A percentile compares a stretch with the other conserved stretches of the same genome.
Conservation (phyloP, 92 coral and sea anemone species). For the Muricea muricata region DNA sequence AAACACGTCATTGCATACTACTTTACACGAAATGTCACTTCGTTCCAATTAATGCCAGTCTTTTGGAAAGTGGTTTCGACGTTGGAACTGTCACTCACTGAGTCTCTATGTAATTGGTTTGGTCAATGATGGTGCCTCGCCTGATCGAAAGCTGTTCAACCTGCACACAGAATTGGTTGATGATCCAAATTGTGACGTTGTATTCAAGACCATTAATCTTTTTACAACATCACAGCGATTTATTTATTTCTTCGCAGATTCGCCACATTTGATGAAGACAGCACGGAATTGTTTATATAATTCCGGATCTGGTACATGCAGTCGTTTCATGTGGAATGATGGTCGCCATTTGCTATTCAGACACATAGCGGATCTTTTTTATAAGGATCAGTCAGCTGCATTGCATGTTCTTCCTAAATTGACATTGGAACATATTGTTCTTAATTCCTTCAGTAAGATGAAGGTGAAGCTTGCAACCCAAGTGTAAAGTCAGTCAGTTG, state of each 20-base stretch:
- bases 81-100: neutral
- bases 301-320: slow-evolving; percentile 21
- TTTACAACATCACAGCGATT: slow-evolving; percentile 20
- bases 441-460: neutral
- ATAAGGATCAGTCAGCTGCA: neutral
- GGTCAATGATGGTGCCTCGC: neutral
- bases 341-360: neutral
- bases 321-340: slow-evolving; percentile 25
- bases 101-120: neutral
- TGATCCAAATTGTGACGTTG: neutral
- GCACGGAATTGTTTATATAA: slow-evolving; percentile 25
- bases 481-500: no score
- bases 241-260: slow-evolving; percentile 25
- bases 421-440: slow-evolving; percentile 20
- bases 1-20: neutral
- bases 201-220: slow-evolving; percentile 2
- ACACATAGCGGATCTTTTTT: slow-evolving; percentile 10
- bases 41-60: slow-evolving; percentile 6
- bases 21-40: neutral
- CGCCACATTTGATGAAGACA: slow-evolving; percentile 25
- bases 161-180: neutral
- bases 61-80: neutral
- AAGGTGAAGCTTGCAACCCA: neutral
- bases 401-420: slow-evolving; percentile 14
- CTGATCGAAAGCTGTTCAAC: neutral